Conservation (phyloP, 2,797 vertebrate genomes). For the Cirrhinus molitorella region DNA sequence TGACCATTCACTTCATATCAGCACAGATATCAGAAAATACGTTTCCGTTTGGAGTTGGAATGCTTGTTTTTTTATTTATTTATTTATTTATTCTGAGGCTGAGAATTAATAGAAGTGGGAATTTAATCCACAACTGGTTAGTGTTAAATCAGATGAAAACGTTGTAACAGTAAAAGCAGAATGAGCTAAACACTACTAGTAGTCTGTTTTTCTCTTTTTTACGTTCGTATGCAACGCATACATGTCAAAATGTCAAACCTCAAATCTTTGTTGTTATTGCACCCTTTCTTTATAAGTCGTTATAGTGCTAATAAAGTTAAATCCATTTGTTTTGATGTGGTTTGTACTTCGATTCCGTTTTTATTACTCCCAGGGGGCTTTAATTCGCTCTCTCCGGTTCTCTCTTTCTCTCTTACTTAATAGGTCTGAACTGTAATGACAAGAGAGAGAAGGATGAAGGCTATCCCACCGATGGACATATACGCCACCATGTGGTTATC, state of each 20-base stretch:
- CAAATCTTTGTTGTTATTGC: neutral
- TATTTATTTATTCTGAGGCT: neutral
- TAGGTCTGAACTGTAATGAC: neutral
- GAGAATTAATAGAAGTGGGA: no score
- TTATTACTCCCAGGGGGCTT: conserved; percentile 27
- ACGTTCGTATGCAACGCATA: neutral
- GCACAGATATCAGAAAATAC: neutral
- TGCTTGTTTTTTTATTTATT: neutral
- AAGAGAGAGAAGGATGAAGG: neutral
- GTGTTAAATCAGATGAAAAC: neutral
- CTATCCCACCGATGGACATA: conserved; percentile 12
- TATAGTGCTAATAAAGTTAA: conserved; percentile 24
- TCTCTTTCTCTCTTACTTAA: conserved; percentile 16
- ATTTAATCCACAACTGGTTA: neutral
- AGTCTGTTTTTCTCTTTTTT: neutral
- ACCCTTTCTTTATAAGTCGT: neutral
- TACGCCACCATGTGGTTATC: conserved; percentile 59
- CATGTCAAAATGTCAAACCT: conserved; percentile 15
- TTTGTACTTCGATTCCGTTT: conserved; percentile 19
- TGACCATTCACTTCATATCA: conserved; percentile 6
- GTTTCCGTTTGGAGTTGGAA: neutral
- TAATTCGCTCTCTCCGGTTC: neutral
- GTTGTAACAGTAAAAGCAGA: neutral
- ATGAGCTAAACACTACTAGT: neutral
- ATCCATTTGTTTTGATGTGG: conserved; percentile 33